Conservation (phyloP, 1,140 invertebrate species). For the Adoxophyes honmai region DNA sequence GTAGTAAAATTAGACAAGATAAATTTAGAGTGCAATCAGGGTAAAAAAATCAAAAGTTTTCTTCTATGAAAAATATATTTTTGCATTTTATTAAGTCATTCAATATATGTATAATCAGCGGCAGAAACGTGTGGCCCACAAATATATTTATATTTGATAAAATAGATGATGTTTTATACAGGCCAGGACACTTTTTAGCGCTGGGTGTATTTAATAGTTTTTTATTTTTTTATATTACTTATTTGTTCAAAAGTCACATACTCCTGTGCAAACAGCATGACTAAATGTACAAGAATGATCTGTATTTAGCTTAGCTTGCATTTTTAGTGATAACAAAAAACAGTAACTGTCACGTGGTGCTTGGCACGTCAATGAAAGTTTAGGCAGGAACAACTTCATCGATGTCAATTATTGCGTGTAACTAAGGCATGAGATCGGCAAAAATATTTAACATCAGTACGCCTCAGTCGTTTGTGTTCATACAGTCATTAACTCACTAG, state of each 20-base stretch:
- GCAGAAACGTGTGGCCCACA: no score
- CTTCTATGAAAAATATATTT: no score
- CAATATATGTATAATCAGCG: no score
- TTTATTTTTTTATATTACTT: neutral
- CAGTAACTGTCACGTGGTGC: slow-evolving; percentile 26
- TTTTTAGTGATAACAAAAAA: slow-evolving; percentile 30
- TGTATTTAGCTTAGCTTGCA: slow-evolving; percentile 46
- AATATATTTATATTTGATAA: no score
- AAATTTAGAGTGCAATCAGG: no score
- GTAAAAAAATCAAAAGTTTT: no score
- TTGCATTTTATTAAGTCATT: no score
- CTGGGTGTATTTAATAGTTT: no score
- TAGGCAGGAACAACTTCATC: neutral
- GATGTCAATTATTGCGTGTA: slow-evolving; percentile 28
- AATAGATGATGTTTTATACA: no score
- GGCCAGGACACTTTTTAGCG: no score
- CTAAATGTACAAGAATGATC: slow-evolving; percentile 22
- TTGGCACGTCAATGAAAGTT: neutral
- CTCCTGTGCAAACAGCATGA: slow-evolving; percentile 34
- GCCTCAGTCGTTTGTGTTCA: neutral
- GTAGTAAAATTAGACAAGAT: no score
- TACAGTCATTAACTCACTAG: neutral
- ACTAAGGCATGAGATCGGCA: slow-evolving; percentile 54
- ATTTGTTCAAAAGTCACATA: neutral
- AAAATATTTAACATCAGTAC: slow-evolving; percentile 20